Base-by-base conservation (phyloP, 1,140 invertebrate species). In the Colletes latitarsis region DNA sequence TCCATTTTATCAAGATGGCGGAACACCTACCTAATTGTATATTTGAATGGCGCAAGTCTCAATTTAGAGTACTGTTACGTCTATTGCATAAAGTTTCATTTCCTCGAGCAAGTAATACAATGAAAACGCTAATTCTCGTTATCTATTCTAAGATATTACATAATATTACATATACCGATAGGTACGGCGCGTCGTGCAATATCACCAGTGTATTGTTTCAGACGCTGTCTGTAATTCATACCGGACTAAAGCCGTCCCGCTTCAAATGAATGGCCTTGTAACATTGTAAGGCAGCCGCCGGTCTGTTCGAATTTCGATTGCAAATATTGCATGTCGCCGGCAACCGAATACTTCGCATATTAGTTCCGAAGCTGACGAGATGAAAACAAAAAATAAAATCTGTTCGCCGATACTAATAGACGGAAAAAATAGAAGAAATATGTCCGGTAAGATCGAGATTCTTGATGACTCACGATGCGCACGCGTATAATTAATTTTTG, bases 131-230 rank as follows among this genome's bases (percentile, higher is more conserved):
- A 77, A 85, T 82, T 85, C 60, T 64, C 70, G 30, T 75, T 82
- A 82, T 84, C 83, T 77, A 9, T 68, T 21, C 69, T 6, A 41
- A 15, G n/a, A n/a, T 30, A 57, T 86, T 86, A 80, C 58, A 77
- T 85, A 86, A 86, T 73, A 64, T 82, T 80, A 57, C 67, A 58
- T 75, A 67, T 49, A 30, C 52, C 68, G 69, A 86, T 74, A 81
- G 72, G 9, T 41, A 77, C 68, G 43, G 53, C 52, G 41, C 15
- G 49, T 12, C 43, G 49, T 88, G 83, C 84, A 84, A 89, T 87
- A 88, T 88, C 85, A 73, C 30, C 77, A 80, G 87, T 89, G 57
- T 91, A 88, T 90, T 71, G 87, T 90, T 91, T 88, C 90, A 91
- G 87, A 81, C 80, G 82, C 17, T 83, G 84, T 76, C 83, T 87